Evolutionary conservation across 2,113 vertebrate species (phyloP), one percentile per base, ranked within the genome.

Genomic region (Solenodon paradoxus): DNA sequence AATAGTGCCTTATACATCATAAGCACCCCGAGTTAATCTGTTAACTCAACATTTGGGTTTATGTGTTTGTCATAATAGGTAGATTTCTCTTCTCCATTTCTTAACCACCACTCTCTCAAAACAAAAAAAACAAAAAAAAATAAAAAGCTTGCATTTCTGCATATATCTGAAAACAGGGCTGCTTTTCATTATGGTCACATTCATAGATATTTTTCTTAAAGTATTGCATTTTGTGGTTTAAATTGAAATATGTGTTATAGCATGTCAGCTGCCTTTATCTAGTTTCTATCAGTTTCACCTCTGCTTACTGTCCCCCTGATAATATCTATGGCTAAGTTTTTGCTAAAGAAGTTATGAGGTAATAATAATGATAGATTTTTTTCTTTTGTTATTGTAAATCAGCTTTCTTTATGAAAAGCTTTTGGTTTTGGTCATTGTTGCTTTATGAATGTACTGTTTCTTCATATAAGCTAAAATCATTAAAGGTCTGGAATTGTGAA

Each of bases 401-500:
- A 84, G 3, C 24, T 74, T 94, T 90, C 53, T 93, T 79, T 30
- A 86, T 57, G 96, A 75, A 92, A 82, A 19, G 57, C 80, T 45
- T 89, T 45, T 82, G n/a, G n/a, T n/a, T 78, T 84, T 75, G 28
- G 32, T n/a, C 47, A 7, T 57, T 22, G 19, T 75, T 95, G 66
- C 47, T 95, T 94, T 94, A 90, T 94, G 71, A 96, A 92, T 88
- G 38, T 90, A 22, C 80, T 91, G 0, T 89, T 94, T 94, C 35
- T 19, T 38, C 79, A 85, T 40, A 75, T 88, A 93, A 90, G 38
- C 55, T 28, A 59, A 59, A 92, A 38, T 94, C 53, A 74, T 45
- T 90, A 74, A 82, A 85, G 64, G n/a, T 82, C 55, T 92, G 32
- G 83, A 86, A 26, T 94, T 94, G 40, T 93, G 61, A 95, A 16